Evolutionary conservation across 2,888 invertebrate species (phyloP), one percentile per base, ranked within the genome.

Genomic region (Drosophila macrospina): DNA sequence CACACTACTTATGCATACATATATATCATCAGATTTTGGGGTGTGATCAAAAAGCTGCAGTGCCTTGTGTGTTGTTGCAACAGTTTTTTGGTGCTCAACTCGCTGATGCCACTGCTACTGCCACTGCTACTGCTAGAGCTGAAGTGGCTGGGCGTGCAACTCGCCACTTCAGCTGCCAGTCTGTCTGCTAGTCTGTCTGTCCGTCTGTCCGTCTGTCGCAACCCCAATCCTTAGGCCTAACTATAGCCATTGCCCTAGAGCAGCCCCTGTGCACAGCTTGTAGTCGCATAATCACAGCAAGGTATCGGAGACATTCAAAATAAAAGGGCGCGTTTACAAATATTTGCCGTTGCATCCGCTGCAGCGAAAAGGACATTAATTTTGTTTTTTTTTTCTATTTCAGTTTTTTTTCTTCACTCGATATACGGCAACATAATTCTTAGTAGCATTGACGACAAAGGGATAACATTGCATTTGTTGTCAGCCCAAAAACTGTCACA

Each of bases 381-480:
- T 70, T 70, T 41, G 42, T 64, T 50, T 56, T 59, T 10, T 37
- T 57, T 16, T 37, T 57, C 26, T 6, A 51, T 60, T 32, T 30
- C 16, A 8, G n/a, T 32, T 10, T 28, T 30, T 30, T 47, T 24
- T 51, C 51, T 45, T 39, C 44, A 39, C 36, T 59, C 45, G 11
- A n/a, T 63, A 37, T 41, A 48, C 55, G 56, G 34, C 86, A 86
- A 84, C 89, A 85, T 80, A 86, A 82, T 87, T 87, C 87, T 84
- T 78, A 84, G 85, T 82, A 82, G 86, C 86, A 80, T 50, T 52
- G 67, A 73, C 62, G 83, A 87, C 88, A 85, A 89, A 89, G 80
- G 89, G 89, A 88, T 88, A 88, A 89, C 86, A 86, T 87, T 82
- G 85, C 85, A 77, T 87, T 81, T 74, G 76, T 85, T 83, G 79